Evolutionary conservation across 2,888 invertebrate species (phyloP).

Genomic region (Tholera decimalis): DNA sequence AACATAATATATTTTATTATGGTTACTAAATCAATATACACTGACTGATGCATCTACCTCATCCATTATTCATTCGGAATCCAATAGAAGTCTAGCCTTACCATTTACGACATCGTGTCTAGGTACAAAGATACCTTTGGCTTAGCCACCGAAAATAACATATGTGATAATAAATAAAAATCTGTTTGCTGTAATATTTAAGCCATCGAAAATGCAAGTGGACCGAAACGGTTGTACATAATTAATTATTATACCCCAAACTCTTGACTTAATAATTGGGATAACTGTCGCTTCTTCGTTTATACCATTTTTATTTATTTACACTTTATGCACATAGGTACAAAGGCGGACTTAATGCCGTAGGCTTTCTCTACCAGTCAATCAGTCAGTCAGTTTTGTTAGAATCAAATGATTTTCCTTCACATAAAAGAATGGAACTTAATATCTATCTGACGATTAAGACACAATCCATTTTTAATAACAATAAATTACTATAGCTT

Average conservation of each 20-base stretch:
- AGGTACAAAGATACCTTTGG: conserved; percentile 13
- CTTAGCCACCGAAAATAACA: conserved; percentile 17
- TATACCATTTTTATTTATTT: too few species aligned
- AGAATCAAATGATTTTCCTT: conserved; percentile 2
- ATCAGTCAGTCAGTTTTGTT: too few species aligned
- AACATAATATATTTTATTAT: conserved; percentile 27
- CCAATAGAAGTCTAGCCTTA: conserved; percentile 45
- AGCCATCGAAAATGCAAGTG: conserved; percentile 28
- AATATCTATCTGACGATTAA: conserved; percentile 24
- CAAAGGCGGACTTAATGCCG: too few species aligned
- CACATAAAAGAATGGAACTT: background rate
- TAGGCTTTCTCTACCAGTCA: too few species aligned
- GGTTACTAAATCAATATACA: conserved; percentile 47
- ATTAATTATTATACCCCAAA: conserved; percentile 36
- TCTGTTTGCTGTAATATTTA: conserved; percentile 36
- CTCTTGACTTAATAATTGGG: conserved; percentile 46
- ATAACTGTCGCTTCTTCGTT: conserved; percentile 24
- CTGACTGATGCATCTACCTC: conserved; percentile 38
- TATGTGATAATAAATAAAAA: conserved; percentile 39
- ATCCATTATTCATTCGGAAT: conserved; percentile 55
- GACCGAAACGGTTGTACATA: conserved; percentile 18
- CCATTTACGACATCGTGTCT: conserved; percentile 30
- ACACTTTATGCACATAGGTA: too few species aligned
- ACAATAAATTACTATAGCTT: too few species aligned
- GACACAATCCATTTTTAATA: conserved; percentile 14